These are phyloP conservation scores for Coranthus polyacanthus DNA, from an alignment of 2,797 vertebrate genomes.

Conservation along the genomic window DNA sequence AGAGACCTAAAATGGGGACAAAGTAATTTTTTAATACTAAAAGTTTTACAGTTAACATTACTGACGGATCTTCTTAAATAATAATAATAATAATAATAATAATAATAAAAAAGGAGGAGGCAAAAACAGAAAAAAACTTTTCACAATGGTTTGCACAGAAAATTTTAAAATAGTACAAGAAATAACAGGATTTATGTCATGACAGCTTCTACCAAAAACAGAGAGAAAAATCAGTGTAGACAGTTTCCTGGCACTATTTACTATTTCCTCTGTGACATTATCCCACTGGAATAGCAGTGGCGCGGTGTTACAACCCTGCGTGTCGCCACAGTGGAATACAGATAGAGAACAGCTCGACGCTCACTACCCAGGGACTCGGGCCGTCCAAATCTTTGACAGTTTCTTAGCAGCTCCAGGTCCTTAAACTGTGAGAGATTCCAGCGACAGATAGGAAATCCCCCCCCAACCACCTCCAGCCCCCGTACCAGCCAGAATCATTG, in stretches of 20 bases:
- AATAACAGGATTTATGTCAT: neutral
- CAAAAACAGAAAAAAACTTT: neutral
- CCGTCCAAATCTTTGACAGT: constrained; percentile 64
- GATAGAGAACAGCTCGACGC: constrained; percentile 52
- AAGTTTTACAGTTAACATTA: too few relatives aligned
- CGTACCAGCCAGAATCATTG: constrained; percentile 85
- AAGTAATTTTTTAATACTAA: too few relatives aligned
- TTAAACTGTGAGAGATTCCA: constrained; percentile 75
- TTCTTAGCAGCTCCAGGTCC: constrained; percentile 53
- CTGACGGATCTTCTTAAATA: too few relatives aligned
- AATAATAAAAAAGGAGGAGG: neutral
- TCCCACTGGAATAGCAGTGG: constrained; percentile 67
- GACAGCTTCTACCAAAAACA: neutral
- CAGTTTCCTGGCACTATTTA: constrained; percentile 50
- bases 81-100: too few relatives aligned
- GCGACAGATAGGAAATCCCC: constrained; percentile 70
- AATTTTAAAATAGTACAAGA: neutral
- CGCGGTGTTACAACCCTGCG: constrained; percentile 59
- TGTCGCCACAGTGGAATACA: constrained; percentile 69
- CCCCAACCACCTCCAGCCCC: neutral
- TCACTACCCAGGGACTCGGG: constrained; percentile 45
- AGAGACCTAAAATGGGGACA: neutral
- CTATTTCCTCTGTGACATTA: constrained; percentile 57
- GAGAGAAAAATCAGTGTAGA: constrained; percentile 6
- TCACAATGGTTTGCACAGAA: neutral